phyloP scores from a whole-genome alignment of 1,140 invertebrate species.

The Tribolium madens region DNA sequence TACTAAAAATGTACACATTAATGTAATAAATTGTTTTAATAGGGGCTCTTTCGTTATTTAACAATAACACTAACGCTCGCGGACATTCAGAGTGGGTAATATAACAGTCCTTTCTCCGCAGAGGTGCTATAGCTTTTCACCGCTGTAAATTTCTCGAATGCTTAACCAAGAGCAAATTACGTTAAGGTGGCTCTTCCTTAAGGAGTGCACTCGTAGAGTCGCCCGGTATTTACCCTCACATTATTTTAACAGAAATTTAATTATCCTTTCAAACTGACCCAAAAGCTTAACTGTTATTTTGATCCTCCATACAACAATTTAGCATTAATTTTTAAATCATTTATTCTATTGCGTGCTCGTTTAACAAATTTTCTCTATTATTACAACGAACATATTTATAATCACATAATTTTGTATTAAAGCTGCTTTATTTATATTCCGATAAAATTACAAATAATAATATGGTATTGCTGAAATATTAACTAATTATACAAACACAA shows the following conservation, averaged over 20 bases:
- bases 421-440: not conserved
- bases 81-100: not conserved
- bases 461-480: not conserved
- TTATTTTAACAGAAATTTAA: not conserved
- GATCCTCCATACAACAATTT: too few relatives aligned
- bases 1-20: not conserved
- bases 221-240: not conserved
- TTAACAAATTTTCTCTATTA: not conserved
- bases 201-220: not conserved
- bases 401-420: not conserved
- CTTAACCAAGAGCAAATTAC: not conserved
- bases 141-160: not conserved
- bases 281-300: too few relatives aligned
- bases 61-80: not conserved
- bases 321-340: not conserved
- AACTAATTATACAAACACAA: not conserved
- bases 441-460: not conserved
- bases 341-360: not conserved
- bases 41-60: conserved; percentile 2
- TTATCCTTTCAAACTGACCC: not conserved
- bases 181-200: not conserved
- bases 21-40: not conserved
- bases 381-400: not conserved
- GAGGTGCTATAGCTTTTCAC: not conserved
- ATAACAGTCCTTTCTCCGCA: not conserved